Base-by-base conservation (phyloP, 2,888 invertebrate genomes). In the Cenopis cana region DNA sequence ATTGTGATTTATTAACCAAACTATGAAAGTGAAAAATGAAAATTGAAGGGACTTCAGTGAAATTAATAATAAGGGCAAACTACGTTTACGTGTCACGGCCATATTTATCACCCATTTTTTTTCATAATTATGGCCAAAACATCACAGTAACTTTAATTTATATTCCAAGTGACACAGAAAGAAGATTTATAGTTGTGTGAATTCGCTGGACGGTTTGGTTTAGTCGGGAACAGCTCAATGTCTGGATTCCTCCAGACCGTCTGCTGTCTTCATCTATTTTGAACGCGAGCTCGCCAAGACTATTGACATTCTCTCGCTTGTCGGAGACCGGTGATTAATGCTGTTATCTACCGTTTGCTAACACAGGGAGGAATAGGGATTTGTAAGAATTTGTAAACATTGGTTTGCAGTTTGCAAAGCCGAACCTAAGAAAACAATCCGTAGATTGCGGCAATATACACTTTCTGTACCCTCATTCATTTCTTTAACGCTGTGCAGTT, bases 171-270 rank as follows among this genome's bases (percentile, higher is more conserved):
- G 54, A 66, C 57, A 60, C 57, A 20, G n/a, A 38, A 33, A 50
- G 59, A 66, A 70, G 70, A 70, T 70, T 70, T 70, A 70, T 66
- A 12, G 69, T 65, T 57, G 64, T 65, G 65, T 66, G 70, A 66
- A 65, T 70, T 54, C 65, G 52, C 54, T 60, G 38, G 65, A 49
- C 41, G 57, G 24, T 70, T 55, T 55, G 38, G 61, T 71, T 49
- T 59, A 56, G 55, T 66, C 61, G 49, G 41, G 50, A 67, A 71
- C 61, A 38, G 60, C 67, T 71, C 60, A 56, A 66, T 66, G 71
- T 67, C 67, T 71, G 61, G 38, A 71, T 71, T 61, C 71, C 61
- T 49, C 61, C 50, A 49, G 62, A 55, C 55, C 54, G 54, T 60
- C 61, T 55, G 55, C 60, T 61, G 60, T 67, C 33, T 55, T 56